Base-by-base conservation (phyloP, 2,113 vertebrate genomes). In the Climacteris rufus region DNA sequence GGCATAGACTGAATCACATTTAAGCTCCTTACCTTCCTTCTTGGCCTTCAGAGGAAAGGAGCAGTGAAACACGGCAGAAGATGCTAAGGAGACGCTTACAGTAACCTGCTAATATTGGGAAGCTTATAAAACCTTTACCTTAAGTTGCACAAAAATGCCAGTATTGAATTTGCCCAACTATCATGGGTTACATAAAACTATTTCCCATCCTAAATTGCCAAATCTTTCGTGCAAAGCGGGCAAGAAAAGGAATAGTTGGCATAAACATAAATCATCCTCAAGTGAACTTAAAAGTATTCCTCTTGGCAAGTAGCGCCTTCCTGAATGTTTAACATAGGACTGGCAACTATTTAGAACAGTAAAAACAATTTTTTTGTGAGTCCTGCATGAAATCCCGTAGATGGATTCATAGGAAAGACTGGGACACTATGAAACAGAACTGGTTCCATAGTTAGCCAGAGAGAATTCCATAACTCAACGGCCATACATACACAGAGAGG, bases 361-460 rank as follows among this genome's bases (percentile, higher is more conserved):
- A 3, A 40, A 82, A 84, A 92, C 10, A 31, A 7, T 15, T 27
- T 17, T 35, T 37, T 35, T 52, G 11, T 33, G 33, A 52, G 15
- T 52, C 47, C 13, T 69, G 54, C 74, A 42, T 22, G 18, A 94
- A 95, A 87, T 80, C 15, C 57, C 44, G 45, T 44, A 54, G 53
- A 88, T 6, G 11, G 66, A 93, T 39, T 11, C 49, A 61, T 2
- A 39, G 53, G 21, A 57, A 60, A 72, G 65, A 57, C 13, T 7
- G 13, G 31, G 52, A 82, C 49, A 65, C 16, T 25, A 10, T 7
- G 13, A 82, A 87, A 72, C 14, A 25, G 37, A 78, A 61, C 7
- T 0, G 1, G 57, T 91, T 21, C 69, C 15, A 15, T 0, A 35
- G 0, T 13, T 30, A 89, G 21, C 35, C 39, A 35, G 35, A 24